Evolutionary conservation across 2,113 vertebrate species (phyloP).

Genomic region (Syrmaticus mikado): DNA sequence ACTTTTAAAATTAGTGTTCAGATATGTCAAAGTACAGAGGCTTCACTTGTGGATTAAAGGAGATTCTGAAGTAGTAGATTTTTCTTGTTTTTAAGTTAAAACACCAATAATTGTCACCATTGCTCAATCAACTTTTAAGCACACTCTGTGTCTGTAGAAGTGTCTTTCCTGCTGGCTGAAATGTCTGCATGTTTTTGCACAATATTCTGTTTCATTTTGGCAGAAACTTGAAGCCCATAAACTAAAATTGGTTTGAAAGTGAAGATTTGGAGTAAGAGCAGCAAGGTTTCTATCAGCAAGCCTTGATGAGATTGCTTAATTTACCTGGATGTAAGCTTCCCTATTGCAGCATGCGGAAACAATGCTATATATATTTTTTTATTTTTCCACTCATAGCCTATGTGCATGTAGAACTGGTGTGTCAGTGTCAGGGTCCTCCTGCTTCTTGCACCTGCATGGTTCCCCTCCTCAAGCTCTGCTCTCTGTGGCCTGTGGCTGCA

Average conservation of each 20-base stretch:
- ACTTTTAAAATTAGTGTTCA: neutral
- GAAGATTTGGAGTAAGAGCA: neutral
- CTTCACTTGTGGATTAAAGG: neutral
- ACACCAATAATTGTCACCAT: neutral
- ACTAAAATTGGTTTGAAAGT: neutral
- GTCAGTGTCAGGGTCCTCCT: neutral
- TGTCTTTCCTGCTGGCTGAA: neutral
- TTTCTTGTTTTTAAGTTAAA: neutral
- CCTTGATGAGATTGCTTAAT: neutral
- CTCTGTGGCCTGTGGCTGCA: rapidly evolving
- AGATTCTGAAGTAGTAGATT: neutral
- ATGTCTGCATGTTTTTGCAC: neutral
- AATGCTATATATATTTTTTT: neutral
- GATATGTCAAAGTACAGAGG: neutral
- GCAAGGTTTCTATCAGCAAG: neutral
- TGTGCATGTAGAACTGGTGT: neutral
- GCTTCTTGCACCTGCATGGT: neutral
- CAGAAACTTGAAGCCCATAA: neutral
- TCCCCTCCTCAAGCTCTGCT: neutral
- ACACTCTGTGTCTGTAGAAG: neutral
- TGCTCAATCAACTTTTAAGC: neutral
- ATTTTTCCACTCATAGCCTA: neutral
- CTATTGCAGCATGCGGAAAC: neutral
- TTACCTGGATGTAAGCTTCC: neutral
- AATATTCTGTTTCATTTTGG: neutral